Evolutionary conservation across 2,797 vertebrate genomes (phyloP).

Genomic region (Hippoglossus hippoglossus): DNA sequence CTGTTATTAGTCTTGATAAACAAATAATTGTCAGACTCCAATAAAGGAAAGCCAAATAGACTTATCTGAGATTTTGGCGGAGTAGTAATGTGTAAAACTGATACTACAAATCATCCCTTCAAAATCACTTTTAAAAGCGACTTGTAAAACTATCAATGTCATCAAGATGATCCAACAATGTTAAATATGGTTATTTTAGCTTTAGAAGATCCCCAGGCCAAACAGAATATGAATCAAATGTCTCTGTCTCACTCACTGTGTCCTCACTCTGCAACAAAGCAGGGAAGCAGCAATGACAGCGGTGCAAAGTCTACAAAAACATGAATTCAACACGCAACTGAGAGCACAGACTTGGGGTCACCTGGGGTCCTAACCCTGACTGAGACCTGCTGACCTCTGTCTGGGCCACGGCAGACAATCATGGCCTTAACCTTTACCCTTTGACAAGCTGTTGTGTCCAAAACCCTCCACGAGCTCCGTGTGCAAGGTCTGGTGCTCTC

Average conservation of each 20-base stretch:
- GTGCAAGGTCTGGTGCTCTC: slow-evolving; percentile 57
- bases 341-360: slow-evolving; percentile 77
- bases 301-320: slow-evolving; percentile 11
- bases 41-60: background rate
- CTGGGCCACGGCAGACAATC: slow-evolving; percentile 77
- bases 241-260: background rate
- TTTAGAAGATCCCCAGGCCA: background rate
- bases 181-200: background rate
- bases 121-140: no score
- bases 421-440: slow-evolving; percentile 85
- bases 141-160: background rate
- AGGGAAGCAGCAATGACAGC: slow-evolving; percentile 13
- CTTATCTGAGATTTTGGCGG: no score
- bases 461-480: slow-evolving; percentile 56
- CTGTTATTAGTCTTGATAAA: background rate
- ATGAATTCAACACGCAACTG: slow-evolving; percentile 46
- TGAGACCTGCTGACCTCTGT: slow-evolving; percentile 78
- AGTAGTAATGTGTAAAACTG: no score
- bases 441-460: slow-evolving; percentile 82
- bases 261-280: slow-evolving; percentile 5
- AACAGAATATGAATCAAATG: background rate
- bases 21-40: background rate
- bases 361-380: slow-evolving; percentile 79
- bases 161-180: background rate
- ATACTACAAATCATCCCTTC: no score